Evolutionary conservation across 2,797 vertebrate species (phyloP), one percentile per base, ranked within the genome.

Genomic region (Gymnothorax javanicus): DNA sequence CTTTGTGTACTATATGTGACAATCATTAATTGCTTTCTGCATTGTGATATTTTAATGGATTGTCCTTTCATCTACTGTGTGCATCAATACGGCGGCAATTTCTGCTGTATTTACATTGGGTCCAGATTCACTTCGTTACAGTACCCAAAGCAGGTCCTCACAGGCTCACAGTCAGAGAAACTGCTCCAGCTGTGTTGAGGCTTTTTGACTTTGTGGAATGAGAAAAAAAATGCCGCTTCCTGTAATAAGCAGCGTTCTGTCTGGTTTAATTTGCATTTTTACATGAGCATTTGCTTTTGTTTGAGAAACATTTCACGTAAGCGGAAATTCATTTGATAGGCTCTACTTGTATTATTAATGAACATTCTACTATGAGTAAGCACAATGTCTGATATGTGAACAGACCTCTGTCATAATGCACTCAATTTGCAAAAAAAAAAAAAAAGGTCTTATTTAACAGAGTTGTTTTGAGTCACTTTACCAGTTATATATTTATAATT

Each of bases 301-400:
- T 43, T 43, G 33, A 56, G 11, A 54, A 9, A 2, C 8, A 56
- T 73, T 43, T 33, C 56, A n/a, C 11, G 56, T 23, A 3, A 17
- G 50, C 9, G 69, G 27, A 43, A 73, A 25, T 71, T 71, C 25
- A 73, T 73, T 73, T 33, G 8, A 33, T 73, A 73, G 13, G 6
- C 12, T 11, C 25, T 27, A 27, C 13, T 73, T 73, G 23, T 73
- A 33, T 69, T 69, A 69, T 69, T 69, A 7, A n/a, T 12, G 69
- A 11, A 0, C 1, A 33, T 73, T 9, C n/a, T 73, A 23, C 6
- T 71, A 67, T 67, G 17, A 67, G 23, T 17, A 4, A 25, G 69
- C n/a, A 71, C 23, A n/a, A 69, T 69, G 64, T 77, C 73, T 50
- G 43, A 27, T 77, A 77, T 77, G 73, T 77, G 13, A 77, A 50